A percentile compares a stretch with the other conserved stretches of the same genome.
Conservation (phyloP, 2,113 vertebrate species). For the Alaudala cheleensis region DNA sequence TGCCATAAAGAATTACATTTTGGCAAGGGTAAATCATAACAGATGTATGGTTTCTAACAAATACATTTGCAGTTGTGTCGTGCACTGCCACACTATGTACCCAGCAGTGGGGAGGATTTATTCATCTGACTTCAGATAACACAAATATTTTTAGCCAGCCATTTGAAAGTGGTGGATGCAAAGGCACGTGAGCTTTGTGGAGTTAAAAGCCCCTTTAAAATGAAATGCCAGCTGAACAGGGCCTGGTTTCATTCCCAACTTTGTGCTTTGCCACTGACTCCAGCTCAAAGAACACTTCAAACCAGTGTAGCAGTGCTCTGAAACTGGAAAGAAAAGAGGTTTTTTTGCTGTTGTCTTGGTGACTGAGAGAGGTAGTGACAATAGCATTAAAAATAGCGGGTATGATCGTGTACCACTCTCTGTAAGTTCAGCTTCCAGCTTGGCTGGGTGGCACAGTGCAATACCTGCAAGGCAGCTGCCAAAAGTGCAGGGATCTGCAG, state of each 20-base stretch:
- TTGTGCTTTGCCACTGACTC: not conserved
- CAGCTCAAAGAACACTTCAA: not conserved
- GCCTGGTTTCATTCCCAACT: not conserved
- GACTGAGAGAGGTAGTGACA: slow-evolving; percentile 37
- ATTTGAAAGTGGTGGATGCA: slow-evolving; percentile 41
- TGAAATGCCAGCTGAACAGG: not conserved
- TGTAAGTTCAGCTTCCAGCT: not conserved
- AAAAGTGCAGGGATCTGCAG: not conserved
- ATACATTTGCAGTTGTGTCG: slow-evolving; percentile 53
- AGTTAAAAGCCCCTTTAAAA: slow-evolving; percentile 27
- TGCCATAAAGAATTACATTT: slow-evolving; percentile 69
- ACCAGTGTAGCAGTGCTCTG: not conserved
- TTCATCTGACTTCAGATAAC: slow-evolving; percentile 52
- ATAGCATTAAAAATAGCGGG: slow-evolving; percentile 20
- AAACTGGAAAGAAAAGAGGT: not conserved
- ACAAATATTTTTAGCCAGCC: slow-evolving; percentile 37
- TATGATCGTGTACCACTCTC: not conserved
- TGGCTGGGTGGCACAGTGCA: not conserved
- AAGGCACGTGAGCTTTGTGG: not conserved
- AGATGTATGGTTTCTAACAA: slow-evolving; percentile 66
- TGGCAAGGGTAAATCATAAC: slow-evolving; percentile 66
- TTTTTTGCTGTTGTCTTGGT: slow-evolving; percentile 60
- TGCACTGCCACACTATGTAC: slow-evolving; percentile 10
- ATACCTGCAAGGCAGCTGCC: not conserved
- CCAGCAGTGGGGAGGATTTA: slow-evolving; percentile 18